These are phyloP conservation scores for Sylvia atricapilla DNA, from an alignment of 2,113 vertebrate genomes.

Conservation along the genomic window DNA sequence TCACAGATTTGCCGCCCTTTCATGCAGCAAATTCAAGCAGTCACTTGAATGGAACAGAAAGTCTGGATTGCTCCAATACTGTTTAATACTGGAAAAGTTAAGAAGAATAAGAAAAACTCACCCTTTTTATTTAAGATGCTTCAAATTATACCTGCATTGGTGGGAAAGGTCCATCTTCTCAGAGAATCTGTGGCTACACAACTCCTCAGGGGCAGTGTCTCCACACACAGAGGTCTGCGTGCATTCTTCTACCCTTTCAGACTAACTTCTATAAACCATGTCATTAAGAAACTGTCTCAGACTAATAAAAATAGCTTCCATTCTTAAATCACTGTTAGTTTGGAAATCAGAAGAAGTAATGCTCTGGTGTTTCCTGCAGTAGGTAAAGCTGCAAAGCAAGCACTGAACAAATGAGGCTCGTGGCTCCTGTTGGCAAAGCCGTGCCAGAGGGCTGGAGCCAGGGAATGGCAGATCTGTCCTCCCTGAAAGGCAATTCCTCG, in stretches of 20 bases:
- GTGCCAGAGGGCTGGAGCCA: background rate
- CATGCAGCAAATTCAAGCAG: background rate
- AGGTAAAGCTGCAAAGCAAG: background rate
- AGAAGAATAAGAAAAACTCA: background rate
- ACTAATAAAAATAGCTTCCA: background rate
- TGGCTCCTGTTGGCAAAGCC: fast-evolving
- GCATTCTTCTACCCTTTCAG: background rate
- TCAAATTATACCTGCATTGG: background rate
- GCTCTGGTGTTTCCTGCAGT: background rate
- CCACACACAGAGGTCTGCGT: background rate
- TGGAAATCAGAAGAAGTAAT: background rate
- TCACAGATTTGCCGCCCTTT: background rate
- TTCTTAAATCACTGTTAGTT: background rate
- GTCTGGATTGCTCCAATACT: background rate
- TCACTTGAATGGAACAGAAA: background rate
- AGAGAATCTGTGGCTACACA: background rate
- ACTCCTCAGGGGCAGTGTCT: background rate
- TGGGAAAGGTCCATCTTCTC: background rate
- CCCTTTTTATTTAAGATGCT: background rate
- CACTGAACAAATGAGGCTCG: background rate
- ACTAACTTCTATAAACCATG: background rate
- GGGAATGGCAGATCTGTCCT: background rate
- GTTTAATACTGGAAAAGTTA: background rate
- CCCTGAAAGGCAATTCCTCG: background rate
- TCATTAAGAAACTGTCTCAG: background rate